Conservation (phyloP, 2,113 vertebrate species). For the Phaetusa simplex region DNA sequence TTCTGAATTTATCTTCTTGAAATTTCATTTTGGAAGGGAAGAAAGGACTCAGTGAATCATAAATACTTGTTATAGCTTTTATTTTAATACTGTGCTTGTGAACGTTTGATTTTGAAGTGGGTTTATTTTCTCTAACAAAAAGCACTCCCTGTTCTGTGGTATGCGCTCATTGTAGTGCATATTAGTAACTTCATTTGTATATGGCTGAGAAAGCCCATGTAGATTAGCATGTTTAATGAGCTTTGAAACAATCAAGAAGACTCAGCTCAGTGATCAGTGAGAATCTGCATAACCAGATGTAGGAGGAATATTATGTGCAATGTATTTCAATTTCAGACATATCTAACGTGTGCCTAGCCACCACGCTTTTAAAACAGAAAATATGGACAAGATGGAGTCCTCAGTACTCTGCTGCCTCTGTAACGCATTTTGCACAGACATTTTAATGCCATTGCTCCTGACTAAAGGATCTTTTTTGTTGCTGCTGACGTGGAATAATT, state of each 20-base stretch:
- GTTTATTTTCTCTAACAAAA: neutral
- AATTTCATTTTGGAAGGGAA: constrained; percentile 14
- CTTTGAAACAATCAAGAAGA: constrained; percentile 4
- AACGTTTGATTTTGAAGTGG: constrained; percentile 5
- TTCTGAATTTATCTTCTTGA: neutral
- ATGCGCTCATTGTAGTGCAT: neutral
- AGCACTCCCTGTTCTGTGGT: neutral
- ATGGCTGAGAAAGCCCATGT: neutral
- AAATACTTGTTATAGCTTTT: constrained; percentile 3
- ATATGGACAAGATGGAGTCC: neutral
- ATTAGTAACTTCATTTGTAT: constrained; percentile 10
- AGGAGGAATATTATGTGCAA: neutral
- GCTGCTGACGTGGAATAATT: neutral
- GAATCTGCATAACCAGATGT: neutral
- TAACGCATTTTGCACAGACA: neutral
- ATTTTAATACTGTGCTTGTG: neutral
- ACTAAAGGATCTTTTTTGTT: neutral
- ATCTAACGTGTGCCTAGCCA: neutral
- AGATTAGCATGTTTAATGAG: constrained; percentile 18
- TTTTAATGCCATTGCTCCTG: neutral
- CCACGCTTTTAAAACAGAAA: neutral
- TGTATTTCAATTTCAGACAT: neutral
- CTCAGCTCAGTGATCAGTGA: neutral
- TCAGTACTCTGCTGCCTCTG: neutral
- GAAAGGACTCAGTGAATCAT: constrained; percentile 9